Evolutionary conservation across 2,888 invertebrate species (phyloP).

Genomic region (Spodoptera picta): DNA sequence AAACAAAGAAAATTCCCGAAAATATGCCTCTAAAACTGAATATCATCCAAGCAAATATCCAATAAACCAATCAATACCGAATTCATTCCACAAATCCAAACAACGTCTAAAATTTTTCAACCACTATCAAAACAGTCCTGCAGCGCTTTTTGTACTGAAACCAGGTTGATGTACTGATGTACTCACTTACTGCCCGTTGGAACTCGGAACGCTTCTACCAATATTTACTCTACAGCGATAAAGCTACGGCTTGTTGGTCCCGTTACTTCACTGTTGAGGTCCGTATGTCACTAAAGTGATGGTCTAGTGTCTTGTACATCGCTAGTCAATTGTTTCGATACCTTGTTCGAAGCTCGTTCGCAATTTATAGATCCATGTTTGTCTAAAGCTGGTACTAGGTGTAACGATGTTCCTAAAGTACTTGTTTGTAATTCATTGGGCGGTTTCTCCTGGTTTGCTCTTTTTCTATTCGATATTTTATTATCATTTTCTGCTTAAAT

Average conservation of each 20-base stretch:
- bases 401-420: background rate
- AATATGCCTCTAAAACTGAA: background rate
- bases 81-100: background rate
- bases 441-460: no score
- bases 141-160: constrained; percentile 37
- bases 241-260: constrained; percentile 42
- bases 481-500: no score
- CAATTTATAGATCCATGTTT: constrained; percentile 39
- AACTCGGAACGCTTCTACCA: constrained; percentile 36
- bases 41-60: background rate
- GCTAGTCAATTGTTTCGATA: constrained; percentile 35
- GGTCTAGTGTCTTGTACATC: constrained; percentile 29
- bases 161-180: constrained; percentile 52
- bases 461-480: no score
- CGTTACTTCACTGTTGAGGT: constrained; percentile 49
- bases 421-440: no score
- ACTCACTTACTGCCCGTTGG: constrained; percentile 17
- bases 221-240: constrained; percentile 58
- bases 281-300: constrained; percentile 50
- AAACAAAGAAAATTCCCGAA: no score
- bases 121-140: constrained; percentile 34
- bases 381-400: constrained; percentile 6
- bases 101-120: constrained; percentile 12
- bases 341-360: constrained; percentile 28
- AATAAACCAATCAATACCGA: background rate